Evolutionary conservation across 2,797 vertebrate genomes (phyloP), one percentile per base, ranked within the genome.

Genomic region (Meda fulgida): DNA sequence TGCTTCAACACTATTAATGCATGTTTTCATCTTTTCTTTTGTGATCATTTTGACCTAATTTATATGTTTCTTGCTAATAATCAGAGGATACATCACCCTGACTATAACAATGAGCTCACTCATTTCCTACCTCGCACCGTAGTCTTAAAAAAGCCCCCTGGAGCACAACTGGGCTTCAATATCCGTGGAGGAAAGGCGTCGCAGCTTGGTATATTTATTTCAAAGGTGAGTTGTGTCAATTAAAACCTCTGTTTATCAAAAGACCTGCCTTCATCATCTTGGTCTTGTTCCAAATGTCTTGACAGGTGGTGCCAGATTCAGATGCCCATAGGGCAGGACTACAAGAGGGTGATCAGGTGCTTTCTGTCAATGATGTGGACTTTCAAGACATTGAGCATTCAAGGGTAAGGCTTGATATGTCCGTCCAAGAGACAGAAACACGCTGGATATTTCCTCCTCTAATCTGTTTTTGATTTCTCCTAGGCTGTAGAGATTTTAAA

Each of bases 341-440:
- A 51, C 98, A 99, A 92, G 98, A 99, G 87, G 98, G 98, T 53
- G 98, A 99, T 92, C 98, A 99, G 92, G 98, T 99, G 78, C 95
- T 99, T 7, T 97, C 97, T 5, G 98, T 99, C 48, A 99, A 99
- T 11, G 97, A 99, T 1, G 97, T 98, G 69, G 98, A 99, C 93
- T 99, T 99, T 91, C 98, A 99, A 93, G 98, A 99, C 91, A 99
- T 99, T 69, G 98, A 99, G 85, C 98, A 99, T 90, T 97, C 97
- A 75, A 97, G 97, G 95, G 98, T 99, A 90, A 93, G 93, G 55
- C 70, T 72, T 21, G 63, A 65, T 23, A 13, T 34, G 46, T n/a
- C 34, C 19, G 8, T 53, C 21, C 11, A 51, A 43, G 3, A 16
- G 69, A 14, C 29, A 26, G 4, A 55, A 71, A 38, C 7, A 36